phyloP scores from a whole-genome alignment of 2,113 vertebrate species.

The Athene cunicularia region DNA sequence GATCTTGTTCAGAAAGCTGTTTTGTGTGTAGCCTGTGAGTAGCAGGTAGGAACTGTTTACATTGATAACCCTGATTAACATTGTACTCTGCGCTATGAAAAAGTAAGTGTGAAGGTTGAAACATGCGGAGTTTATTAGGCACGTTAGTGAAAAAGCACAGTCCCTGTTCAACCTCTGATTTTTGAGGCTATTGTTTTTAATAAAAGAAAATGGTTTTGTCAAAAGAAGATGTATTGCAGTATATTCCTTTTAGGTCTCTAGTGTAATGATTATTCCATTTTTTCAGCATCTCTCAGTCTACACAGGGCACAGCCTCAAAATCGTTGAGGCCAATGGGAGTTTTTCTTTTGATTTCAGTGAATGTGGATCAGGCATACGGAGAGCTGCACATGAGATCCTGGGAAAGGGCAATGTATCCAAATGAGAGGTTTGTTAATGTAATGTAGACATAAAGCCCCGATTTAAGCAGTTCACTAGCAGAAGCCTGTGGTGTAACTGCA shows the following conservation, averaged over 20 bases:
- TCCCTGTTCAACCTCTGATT: neutral
- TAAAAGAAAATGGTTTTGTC: neutral
- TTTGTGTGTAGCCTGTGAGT: neutral
- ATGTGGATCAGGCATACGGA: neutral
- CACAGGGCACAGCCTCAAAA: neutral
- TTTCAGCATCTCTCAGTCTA: neutral
- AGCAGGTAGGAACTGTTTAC: neutral
- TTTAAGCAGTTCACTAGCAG: neutral
- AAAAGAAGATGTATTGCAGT: neutral
- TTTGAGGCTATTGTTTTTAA: neutral
- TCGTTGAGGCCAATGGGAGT: neutral
- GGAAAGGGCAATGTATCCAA: neutral
- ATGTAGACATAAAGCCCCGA: neutral
- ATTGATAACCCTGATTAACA: neutral
- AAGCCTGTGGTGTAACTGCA: neutral
- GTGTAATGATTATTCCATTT: neutral
- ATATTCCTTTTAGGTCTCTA: neutral
- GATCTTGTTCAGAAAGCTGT: neutral
- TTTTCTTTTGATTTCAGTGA: neutral
- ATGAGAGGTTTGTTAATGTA: neutral
- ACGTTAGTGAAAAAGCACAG: neutral
- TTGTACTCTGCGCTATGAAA: neutral
- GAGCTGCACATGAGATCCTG: neutral
- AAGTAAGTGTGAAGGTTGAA: neutral
- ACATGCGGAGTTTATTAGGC: neutral